Evolutionary conservation across 2,797 vertebrate genomes (phyloP).

Genomic region (Spatula clypeata): DNA sequence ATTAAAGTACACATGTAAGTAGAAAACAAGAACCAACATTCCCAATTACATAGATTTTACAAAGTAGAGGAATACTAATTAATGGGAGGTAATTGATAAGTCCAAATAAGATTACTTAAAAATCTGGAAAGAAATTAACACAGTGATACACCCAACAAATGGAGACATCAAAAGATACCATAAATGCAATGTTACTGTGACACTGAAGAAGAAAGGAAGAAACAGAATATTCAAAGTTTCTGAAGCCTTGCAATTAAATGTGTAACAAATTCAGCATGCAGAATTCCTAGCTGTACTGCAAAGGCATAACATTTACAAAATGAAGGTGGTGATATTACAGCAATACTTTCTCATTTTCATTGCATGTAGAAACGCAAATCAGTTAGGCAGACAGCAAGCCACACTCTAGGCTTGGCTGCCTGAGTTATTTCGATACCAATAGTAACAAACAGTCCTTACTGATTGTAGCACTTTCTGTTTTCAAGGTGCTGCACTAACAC

Average conservation of each 20-base stretch:
- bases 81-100: slow-evolving; percentile 32
- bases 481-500: slow-evolving; percentile 8
- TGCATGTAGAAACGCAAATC: slow-evolving; percentile 37
- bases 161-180: neutral
- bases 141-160: neutral
- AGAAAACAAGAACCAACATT: slow-evolving; percentile 31
- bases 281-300: neutral
- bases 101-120: slow-evolving; percentile 35
- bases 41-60: neutral
- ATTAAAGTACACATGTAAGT: neutral
- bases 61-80: slow-evolving; percentile 30
- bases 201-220: neutral
- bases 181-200: neutral
- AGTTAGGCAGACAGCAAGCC: slow-evolving; percentile 23
- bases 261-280: neutral
- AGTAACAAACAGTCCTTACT: slow-evolving; percentile 38
- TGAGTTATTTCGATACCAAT: slow-evolving; percentile 19
- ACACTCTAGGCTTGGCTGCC: neutral
- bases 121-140: slow-evolving; percentile 3
- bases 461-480: slow-evolving; percentile 17
- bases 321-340: neutral
- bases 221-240: neutral
- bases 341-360: slow-evolving; percentile 7
- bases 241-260: neutral
- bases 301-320: neutral